These are phyloP conservation scores for Ectropis crepuscularia DNA, from an alignment of 2,888 invertebrate genomes.

Conservation along the genomic window DNA sequence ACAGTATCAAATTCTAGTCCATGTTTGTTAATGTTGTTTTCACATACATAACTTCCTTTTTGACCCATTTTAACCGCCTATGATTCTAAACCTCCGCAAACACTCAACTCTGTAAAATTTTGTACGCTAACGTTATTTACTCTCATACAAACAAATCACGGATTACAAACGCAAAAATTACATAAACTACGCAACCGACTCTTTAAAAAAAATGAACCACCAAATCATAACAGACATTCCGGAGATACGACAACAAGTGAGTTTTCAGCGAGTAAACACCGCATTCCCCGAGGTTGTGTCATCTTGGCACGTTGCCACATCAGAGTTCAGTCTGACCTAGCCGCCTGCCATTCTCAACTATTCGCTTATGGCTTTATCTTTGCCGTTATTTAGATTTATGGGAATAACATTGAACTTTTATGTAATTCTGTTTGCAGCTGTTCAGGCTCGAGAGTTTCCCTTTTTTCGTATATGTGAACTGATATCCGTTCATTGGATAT, in stretches of 20 bases:
- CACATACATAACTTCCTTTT: too few relatives aligned
- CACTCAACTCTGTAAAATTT: too few relatives aligned
- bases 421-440: slow-evolving; percentile 25
- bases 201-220: slow-evolving; percentile 22
- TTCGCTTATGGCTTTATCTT: slow-evolving; percentile 40
- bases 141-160: background rate
- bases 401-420: slow-evolving; percentile 31
- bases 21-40: too few relatives aligned
- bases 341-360: slow-evolving; percentile 45
- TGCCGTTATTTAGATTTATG: slow-evolving; percentile 40
- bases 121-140: too few relatives aligned
- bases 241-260: slow-evolving; percentile 63
- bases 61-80: too few relatives aligned
- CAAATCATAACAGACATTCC: slow-evolving; percentile 47
- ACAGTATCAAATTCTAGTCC: too few relatives aligned
- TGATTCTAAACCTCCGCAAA: too few relatives aligned
- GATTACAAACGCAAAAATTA: slow-evolving; percentile 2
- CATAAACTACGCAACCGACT: slow-evolving; percentile 19
- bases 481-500: background rate
- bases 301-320: slow-evolving; percentile 69
- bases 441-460: slow-evolving; percentile 10
- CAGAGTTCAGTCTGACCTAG: slow-evolving; percentile 66
- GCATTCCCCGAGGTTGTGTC: slow-evolving; percentile 76
- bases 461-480: slow-evolving; percentile 11
- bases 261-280: slow-evolving; percentile 69